phyloP scores from a whole-genome alignment of 1,140 invertebrate species.

The Neuroterus valhalla region DNA sequence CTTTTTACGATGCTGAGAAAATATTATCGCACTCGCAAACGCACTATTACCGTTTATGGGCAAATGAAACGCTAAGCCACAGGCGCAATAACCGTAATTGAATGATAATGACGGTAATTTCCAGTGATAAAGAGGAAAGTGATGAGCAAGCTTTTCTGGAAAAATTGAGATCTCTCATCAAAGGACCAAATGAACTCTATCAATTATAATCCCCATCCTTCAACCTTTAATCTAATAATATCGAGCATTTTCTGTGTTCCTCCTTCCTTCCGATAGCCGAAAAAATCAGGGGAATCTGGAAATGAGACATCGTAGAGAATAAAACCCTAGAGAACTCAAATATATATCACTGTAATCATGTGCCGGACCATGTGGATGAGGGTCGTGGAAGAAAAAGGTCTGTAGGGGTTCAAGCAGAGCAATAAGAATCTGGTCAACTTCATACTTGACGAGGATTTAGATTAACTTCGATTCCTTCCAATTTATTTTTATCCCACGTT shows the following conservation, averaged over 20 bases:
- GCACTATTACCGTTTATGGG: slow-evolving; percentile 6
- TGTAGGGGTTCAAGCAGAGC: not conserved
- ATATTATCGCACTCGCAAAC: slow-evolving; percentile 23
- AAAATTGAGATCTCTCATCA: not conserved
- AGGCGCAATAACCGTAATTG: not conserved
- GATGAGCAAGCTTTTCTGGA: not conserved
- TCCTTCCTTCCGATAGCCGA: not conserved
- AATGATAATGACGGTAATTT: slow-evolving; percentile 13
- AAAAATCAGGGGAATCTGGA: not conserved
- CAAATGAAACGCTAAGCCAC: not conserved
- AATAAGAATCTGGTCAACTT: slow-evolving; percentile 10
- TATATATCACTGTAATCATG: not conserved
- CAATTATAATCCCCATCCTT: not conserved
- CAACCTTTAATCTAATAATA: not conserved
- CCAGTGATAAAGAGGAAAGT: not conserved
- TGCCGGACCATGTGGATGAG: slow-evolving; percentile 7
- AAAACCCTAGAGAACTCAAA: not conserved
- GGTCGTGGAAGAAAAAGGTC: slow-evolving; percentile 11
- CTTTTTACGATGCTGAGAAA: slow-evolving; percentile 20
- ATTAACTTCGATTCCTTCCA: slow-evolving; percentile 4
- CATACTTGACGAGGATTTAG: slow-evolving; percentile 2
- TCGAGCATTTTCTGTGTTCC: not conserved
- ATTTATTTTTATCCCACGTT: slow-evolving; percentile 9
- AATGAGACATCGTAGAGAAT: not conserved
- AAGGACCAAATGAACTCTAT: not conserved